Percentiles rank a stretch among this genome's conserved stretches.
These are phyloP conservation scores for Agriopis leucophaearia DNA, from an alignment of 2,888 invertebrate genomes.

Conservation along the genomic window DNA sequence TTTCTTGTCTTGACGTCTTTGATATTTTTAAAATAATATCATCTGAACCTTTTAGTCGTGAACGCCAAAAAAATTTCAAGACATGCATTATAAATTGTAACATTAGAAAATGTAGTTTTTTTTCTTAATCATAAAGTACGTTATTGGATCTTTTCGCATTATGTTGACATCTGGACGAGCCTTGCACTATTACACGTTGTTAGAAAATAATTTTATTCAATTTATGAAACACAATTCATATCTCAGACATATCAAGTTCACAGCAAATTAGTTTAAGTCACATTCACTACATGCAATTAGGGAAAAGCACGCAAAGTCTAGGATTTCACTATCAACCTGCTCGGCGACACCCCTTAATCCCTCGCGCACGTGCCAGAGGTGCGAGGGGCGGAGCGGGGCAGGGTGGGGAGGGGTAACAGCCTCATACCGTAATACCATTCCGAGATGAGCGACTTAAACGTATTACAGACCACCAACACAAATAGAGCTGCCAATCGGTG, in stretches of 20 bases:
- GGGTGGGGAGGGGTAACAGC: constrained; percentile 58
- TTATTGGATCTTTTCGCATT: too few species aligned
- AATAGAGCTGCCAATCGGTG: constrained; percentile 56
- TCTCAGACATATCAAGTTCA: constrained; percentile 39
- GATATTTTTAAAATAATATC: too few species aligned
- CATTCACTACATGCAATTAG: constrained; percentile 43
- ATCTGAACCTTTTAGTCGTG: too few species aligned
- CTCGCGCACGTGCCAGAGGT: constrained; percentile 66
- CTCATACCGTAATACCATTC: constrained; percentile 82
- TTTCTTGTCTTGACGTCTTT: too few species aligned
- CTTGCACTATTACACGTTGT: background rate
- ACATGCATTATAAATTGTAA: too few species aligned
- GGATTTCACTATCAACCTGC: constrained; percentile 42
- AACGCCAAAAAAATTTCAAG: too few species aligned
- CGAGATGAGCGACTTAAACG: constrained; percentile 85
- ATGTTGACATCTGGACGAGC: background rate
- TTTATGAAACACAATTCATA: constrained; percentile 23
- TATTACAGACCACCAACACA: constrained; percentile 71
- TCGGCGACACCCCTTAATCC: constrained; percentile 75
- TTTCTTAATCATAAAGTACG: too few species aligned
- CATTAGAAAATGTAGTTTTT: too few species aligned
- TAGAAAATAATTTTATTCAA: constrained; percentile 16
- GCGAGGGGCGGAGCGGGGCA: constrained; percentile 54
- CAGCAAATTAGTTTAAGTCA: constrained; percentile 43
- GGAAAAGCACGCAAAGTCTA: constrained; percentile 41